A percentile compares a stretch with the other conserved stretches of the same genome.
These are phyloP conservation scores for Laspeyria flexula DNA, from an alignment of 2,888 invertebrate species.

Conservation along the genomic window DNA sequence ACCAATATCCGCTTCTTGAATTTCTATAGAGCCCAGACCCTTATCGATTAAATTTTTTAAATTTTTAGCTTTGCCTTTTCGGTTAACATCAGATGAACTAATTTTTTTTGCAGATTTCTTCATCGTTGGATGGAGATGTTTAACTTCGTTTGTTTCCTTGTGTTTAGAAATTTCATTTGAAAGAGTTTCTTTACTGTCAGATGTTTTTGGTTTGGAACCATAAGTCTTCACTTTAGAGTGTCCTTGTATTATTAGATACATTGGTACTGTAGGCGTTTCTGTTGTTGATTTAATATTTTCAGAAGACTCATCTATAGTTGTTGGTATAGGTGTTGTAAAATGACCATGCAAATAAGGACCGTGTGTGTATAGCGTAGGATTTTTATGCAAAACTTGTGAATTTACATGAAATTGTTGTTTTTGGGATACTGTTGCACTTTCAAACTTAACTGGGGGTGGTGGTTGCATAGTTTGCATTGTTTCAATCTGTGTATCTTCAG, in stretches of 20 bases:
- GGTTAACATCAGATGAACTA: constrained; percentile 53
- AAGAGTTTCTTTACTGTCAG: constrained; percentile 65
- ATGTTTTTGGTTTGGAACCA: constrained; percentile 85
- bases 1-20: constrained; percentile 86
- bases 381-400: constrained; percentile 56
- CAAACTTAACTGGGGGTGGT: constrained; percentile 70
- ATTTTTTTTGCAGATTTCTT: constrained; percentile 66
- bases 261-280: constrained; percentile 86
- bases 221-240: constrained; percentile 95
- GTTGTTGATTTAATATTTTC: constrained; percentile 60
- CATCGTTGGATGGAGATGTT: constrained; percentile 84
- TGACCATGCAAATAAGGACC: constrained; percentile 80
- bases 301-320: constrained; percentile 64
- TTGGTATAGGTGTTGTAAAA: constrained; percentile 79
- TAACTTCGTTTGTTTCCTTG: constrained; percentile 83
- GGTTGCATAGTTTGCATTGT: constrained; percentile 88
- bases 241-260: constrained; percentile 93
- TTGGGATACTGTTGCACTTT: constrained; percentile 50
- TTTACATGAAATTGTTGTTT: constrained; percentile 58
- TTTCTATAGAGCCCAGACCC: constrained; percentile 81
- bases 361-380: constrained; percentile 58
- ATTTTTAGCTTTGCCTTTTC: constrained; percentile 68
- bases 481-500: constrained; percentile 69
- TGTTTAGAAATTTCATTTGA: constrained; percentile 84
- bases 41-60: constrained; percentile 71